These are phyloP conservation scores for Xanthia togata DNA, from an alignment of 2,888 invertebrate species.

Conservation along the genomic window DNA sequence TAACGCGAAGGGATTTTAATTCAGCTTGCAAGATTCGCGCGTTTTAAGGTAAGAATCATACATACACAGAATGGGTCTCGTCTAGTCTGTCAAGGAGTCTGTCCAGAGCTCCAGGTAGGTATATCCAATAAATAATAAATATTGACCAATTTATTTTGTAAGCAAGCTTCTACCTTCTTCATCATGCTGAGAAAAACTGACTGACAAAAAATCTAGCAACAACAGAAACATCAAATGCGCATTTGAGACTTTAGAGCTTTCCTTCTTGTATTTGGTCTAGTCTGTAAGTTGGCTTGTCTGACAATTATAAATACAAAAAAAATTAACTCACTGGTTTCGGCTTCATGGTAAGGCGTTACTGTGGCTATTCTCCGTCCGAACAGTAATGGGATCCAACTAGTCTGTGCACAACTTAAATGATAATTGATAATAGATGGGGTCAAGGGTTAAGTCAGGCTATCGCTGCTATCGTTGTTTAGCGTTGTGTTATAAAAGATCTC, in stretches of 20 bases:
- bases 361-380: slow-evolving; percentile 24
- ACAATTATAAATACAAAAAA: background rate
- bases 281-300: background rate
- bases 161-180: background rate
- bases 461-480: slow-evolving; percentile 40
- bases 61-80: too few relatives aligned
- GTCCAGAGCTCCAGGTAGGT: too few relatives aligned
- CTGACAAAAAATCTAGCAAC: background rate
- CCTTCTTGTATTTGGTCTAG: background rate
- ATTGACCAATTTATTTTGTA: background rate
- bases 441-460: slow-evolving; percentile 54
- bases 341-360: slow-evolving; percentile 61
- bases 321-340: slow-evolving; percentile 65
- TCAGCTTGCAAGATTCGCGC: too few relatives aligned
- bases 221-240: background rate
- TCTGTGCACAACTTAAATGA: slow-evolving; percentile 67
- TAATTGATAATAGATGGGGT: slow-evolving; percentile 60
- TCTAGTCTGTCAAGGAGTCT: too few relatives aligned
- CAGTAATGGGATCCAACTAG: slow-evolving; percentile 37
- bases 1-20: too few relatives aligned
- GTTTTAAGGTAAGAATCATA: too few relatives aligned
- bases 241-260: too few relatives aligned
- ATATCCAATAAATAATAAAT: too few relatives aligned
- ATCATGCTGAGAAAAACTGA: background rate
- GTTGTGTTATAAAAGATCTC: slow-evolving; percentile 39